Conservation (phyloP, 2,888 invertebrate species). For the Ophioninae sp. region DNA sequence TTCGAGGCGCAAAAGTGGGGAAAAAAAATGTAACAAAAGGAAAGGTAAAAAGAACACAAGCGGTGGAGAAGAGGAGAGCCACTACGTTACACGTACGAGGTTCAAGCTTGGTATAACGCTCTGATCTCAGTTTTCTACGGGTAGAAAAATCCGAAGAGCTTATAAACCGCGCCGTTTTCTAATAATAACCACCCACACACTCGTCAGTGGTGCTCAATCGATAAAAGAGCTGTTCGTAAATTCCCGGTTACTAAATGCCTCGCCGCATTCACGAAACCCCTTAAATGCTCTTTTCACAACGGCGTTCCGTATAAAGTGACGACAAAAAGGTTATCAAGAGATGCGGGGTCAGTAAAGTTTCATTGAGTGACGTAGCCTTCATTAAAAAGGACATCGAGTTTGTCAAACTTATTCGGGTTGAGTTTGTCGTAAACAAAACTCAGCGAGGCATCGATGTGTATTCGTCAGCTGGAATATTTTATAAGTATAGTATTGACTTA, state of each 20-base stretch:
- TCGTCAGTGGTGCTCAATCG: conserved; percentile 63
- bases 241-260: conserved; percentile 23
- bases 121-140: conserved; percentile 47
- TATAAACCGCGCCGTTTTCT: conserved; percentile 56
- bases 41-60: conserved; percentile 10
- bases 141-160: conserved; percentile 56
- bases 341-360: neutral
- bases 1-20: conserved; percentile 40
- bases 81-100: conserved; percentile 20
- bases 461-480: too few relatives aligned
- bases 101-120: conserved; percentile 31
- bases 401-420: too few relatives aligned
- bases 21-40: conserved; percentile 38
- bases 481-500: too few relatives aligned
- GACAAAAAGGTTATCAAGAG: neutral
- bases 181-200: conserved; percentile 65
- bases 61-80: conserved; percentile 27
- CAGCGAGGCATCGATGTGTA: too few relatives aligned
- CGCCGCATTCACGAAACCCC: conserved; percentile 1
- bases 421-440: too few relatives aligned
- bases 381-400: too few relatives aligned
- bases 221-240: conserved; percentile 36
- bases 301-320: neutral
- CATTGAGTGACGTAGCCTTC: too few relatives aligned
- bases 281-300: neutral